Base-by-base conservation (phyloP, 2,797 vertebrate species). In the Scyliorhinus canicula region DNA sequence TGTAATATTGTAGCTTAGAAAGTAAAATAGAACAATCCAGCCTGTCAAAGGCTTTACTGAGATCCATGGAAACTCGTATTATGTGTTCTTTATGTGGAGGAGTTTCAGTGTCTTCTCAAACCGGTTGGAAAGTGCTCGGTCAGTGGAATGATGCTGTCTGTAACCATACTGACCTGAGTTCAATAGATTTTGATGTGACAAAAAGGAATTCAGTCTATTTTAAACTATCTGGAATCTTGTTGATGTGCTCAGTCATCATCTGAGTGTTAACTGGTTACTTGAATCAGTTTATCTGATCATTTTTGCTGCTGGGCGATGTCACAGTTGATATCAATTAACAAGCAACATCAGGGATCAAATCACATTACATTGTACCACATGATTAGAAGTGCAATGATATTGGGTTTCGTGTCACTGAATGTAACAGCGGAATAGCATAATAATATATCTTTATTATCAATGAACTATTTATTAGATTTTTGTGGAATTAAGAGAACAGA, bases 381-480 rank as follows among this genome's bases (percentile, higher is more conserved):
- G 88, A 65, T 63, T 91, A 65, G 88, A 91, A 91, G 19, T 91
- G 88, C 88, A 65, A 63, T 91, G 88, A 26, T 65, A 65, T 63
- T 63, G 88, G 57, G 60, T 91, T 91, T 91, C 88, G 21, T 40
- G n/a, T 65, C n/a, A 57, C 52, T 88, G 85, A 88, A n/a, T 35
- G 14, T 88, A 57, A 19, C 31, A 65, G 21, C 19, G 57, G 35
- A 65, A 65, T 63, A 44, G 57, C 88, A 65, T 63, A 91, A 57
- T 65, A 91, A 91, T 91, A 63, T 91, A 91, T 90, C 31, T 90
- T 90, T 90, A 60, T 55, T n/a, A 90, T 65, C 60, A 91, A 35
- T 91, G 88, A 65, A 44, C 2, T 40, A 44, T 40, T 90, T 90
- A 90, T 90, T 60, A 65, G 57, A 91, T 91, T 91, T 91, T 91